Base-by-base conservation (phyloP, 2,888 invertebrate genomes). In the Eristalis arbustorum region DNA sequence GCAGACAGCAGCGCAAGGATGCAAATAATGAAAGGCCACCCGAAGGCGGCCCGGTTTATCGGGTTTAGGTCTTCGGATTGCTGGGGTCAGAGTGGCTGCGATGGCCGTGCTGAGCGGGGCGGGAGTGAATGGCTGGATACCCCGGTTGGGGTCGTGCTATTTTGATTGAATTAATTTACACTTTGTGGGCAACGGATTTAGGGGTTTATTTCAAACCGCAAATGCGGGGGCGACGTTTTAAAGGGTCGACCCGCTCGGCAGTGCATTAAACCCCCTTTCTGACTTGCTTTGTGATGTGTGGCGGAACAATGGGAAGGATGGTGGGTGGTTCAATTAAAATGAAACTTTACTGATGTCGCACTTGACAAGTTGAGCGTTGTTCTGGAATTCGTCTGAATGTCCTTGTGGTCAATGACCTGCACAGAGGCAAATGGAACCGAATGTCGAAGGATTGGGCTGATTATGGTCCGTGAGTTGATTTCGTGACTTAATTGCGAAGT, bases 91-190 rank as follows among this genome's bases (percentile, higher is more conserved):
- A 62, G 8, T 14, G 25, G 13, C 22, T 6, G 11, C 11, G 8
- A 3, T 6, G 25, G 25, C 6, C 6, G n/a, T 25, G 14, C 10
- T 28, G 42, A 14, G 23, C 11, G 11, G 18, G 11, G 13, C 6
- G 59, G 59, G 59, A 31, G 25, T 3, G 18, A 49, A 49, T 18
- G 49, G 40, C 3, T 3, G n/a, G 66, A 66, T 42, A 11, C 31
- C 18, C 18, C 34, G 18, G n/a, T 11, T 56, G 31, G 42, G 69
- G 63, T 78, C 71, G 71, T 78, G 71, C 71, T 78, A 71, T 67
- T 79, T 73, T 79, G 79, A 79, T 79, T 79, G 73, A 79, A 79
- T 73, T 79, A 79, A 79, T 79, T 79, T 79, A 73, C 79, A 66
- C 79, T 79, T 61, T 79, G 79, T 42, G 79, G 79, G 66, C 40